Percentiles rank a stretch among this genome's conserved stretches.
These are phyloP conservation scores for Aldabrachelys gigantea DNA, from an alignment of 2,113 vertebrate genomes.

Conservation along the genomic window DNA sequence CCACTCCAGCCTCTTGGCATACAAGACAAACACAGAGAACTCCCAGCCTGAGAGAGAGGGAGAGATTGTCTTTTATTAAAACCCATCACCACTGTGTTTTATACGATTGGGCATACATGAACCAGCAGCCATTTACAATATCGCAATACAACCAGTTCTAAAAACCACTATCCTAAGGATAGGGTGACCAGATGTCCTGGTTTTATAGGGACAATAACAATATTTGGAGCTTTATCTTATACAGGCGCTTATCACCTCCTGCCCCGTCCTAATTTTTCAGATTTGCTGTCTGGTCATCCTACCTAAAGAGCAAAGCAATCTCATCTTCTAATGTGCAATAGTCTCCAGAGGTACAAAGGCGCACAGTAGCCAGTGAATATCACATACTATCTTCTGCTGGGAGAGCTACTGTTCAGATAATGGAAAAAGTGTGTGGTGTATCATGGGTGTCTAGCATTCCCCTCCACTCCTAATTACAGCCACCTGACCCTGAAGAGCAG, in stretches of 20 bases:
- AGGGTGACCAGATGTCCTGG: too few relatives aligned
- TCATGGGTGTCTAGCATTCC: not conserved
- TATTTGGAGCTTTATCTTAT: too few relatives aligned
- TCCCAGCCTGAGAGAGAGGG: not conserved
- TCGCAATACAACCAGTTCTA: not conserved
- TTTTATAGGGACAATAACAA: too few relatives aligned
- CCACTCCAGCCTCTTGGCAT: not conserved
- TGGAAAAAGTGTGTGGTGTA: not conserved
- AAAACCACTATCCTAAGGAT: not conserved
- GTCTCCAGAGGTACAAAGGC: not conserved
- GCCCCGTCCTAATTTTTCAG: too few relatives aligned
- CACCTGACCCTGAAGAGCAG: not conserved
- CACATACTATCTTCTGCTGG: not conserved
- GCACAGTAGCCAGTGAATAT: not conserved
- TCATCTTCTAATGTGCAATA: rapidly evolving
- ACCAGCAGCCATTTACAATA: not conserved
- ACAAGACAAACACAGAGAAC: not conserved
- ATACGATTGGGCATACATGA: not conserved
- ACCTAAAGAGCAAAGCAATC: not conserved
- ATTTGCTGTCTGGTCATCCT: too few relatives aligned
- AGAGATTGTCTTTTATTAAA: not conserved
- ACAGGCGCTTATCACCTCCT: too few relatives aligned
- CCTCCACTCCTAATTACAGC: not conserved
- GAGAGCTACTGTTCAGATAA: not conserved
- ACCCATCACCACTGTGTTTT: not conserved